A percentile compares a stretch with the other conserved stretches of the same genome.
Evolutionary conservation across 2,888 invertebrate species (phyloP).

Genomic region (Uloborus plumipes): DNA sequence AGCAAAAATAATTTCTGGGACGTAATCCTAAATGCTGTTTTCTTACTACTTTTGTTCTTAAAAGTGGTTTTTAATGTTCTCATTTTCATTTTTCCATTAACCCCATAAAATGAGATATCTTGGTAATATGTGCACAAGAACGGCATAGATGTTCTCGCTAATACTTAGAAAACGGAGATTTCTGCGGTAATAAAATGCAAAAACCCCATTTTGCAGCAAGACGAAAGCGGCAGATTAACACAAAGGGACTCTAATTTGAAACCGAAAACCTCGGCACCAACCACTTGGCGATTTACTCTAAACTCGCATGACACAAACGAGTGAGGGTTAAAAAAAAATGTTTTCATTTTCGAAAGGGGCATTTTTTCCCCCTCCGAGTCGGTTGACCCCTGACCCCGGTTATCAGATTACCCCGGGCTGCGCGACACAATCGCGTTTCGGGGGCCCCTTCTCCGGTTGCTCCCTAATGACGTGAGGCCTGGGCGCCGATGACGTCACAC

Average conservation of each 20-base stretch:
- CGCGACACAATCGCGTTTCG: conserved; percentile 11
- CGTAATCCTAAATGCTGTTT: too few relatives aligned
- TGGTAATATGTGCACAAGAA: too few relatives aligned
- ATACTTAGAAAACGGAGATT: too few relatives aligned
- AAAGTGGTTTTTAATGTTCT: too few relatives aligned
- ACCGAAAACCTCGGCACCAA: conserved; percentile 28
- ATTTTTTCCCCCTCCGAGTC: conserved; percentile 23
- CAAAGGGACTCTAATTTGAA: conserved; percentile 58
- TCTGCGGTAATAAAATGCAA: background rate
- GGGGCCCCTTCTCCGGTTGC: conserved; percentile 47
- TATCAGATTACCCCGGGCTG: conserved; percentile 54
- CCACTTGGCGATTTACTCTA: conserved; percentile 51
- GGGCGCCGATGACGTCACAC: conserved; percentile 48
- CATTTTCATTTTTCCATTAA: too few relatives aligned
- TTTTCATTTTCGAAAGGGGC: conserved; percentile 43
- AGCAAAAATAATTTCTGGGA: too few relatives aligned
- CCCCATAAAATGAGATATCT: too few relatives aligned
- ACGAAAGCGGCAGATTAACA: conserved; percentile 55
- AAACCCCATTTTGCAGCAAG: conserved; percentile 14
- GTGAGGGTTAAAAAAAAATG: conserved; percentile 13
- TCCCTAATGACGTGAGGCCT: conserved; percentile 46
- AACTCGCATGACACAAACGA: conserved; percentile 43
- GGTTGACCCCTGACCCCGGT: conserved; percentile 47
- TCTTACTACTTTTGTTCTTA: too few relatives aligned
- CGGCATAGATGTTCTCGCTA: too few relatives aligned